These are phyloP conservation scores for Scleropages formosus DNA, from an alignment of 2,797 vertebrate genomes.

Conservation along the genomic window DNA sequence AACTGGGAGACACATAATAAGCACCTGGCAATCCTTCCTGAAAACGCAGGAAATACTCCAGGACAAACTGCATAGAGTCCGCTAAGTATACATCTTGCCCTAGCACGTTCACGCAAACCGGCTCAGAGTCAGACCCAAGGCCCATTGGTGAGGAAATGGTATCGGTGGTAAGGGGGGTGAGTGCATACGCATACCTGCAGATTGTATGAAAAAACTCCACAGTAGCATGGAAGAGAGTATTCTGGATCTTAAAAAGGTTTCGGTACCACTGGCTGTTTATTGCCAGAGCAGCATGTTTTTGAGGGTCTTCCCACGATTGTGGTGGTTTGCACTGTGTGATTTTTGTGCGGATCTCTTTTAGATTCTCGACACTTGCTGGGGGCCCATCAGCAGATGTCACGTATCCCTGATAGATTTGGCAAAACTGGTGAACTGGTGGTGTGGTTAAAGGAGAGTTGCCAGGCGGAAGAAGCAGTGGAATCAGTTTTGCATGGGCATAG, in stretches of 20 bases:
- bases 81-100: slow-evolving; percentile 73
- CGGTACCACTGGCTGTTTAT: slow-evolving; percentile 73
- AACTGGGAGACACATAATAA: slow-evolving; percentile 75
- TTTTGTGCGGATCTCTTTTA: slow-evolving; percentile 59
- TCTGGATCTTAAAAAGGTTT: slow-evolving; percentile 73
- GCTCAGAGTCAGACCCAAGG: slow-evolving; percentile 75
- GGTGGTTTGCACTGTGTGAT: slow-evolving; percentile 62
- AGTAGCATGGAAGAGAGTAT: slow-evolving; percentile 76
- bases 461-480: slow-evolving; percentile 53
- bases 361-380: slow-evolving; percentile 52
- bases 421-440: slow-evolving; percentile 25
- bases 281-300: slow-evolving; percentile 63
- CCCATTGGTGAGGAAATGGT: slow-evolving; percentile 79
- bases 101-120: slow-evolving; percentile 67
- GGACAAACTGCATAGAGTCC: slow-evolving; percentile 78
- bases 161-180: slow-evolving; percentile 76
- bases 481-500: slow-evolving; percentile 73
- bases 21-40: slow-evolving; percentile 67
- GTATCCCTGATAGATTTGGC: slow-evolving; percentile 64
- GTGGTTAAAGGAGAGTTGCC: neutral
- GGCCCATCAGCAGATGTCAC: slow-evolving; percentile 69
- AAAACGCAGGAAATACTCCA: slow-evolving; percentile 77
- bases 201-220: slow-evolving; percentile 71
- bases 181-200: slow-evolving; percentile 67
- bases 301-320: slow-evolving; percentile 66